A percentile compares a stretch with the other conserved stretches of the same genome.
Evolutionary conservation across 1,140 invertebrate genomes (phyloP).

Genomic region (Aricia agestis): DNA sequence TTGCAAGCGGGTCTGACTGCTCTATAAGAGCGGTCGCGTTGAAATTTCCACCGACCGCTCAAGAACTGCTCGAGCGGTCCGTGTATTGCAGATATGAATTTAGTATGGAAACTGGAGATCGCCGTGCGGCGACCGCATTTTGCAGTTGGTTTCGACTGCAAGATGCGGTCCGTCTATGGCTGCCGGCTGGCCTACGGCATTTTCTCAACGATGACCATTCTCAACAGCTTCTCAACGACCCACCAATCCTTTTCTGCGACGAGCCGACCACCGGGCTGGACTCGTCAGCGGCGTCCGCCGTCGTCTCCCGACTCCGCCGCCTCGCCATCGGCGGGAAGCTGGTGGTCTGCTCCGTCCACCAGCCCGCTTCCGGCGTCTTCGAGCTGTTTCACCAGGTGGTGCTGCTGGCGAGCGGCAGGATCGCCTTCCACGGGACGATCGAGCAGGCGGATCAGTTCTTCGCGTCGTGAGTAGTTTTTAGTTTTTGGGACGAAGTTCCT

Average conservation of each 20-base stretch:
- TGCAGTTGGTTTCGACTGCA: too few relatives aligned
- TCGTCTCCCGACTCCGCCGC: slow-evolving; percentile 82
- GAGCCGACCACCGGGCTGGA: slow-evolving; percentile 91
- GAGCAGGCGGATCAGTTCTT: slow-evolving; percentile 80
- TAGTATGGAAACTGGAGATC: too few relatives aligned
- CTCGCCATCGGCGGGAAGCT: slow-evolving; percentile 83
- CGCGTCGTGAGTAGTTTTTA: slow-evolving; percentile 74
- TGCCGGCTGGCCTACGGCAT: too few relatives aligned
- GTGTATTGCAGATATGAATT: too few relatives aligned
- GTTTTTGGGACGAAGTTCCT: not conserved
- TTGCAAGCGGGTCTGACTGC: too few relatives aligned
- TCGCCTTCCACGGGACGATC: slow-evolving; percentile 87
- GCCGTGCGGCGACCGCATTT: too few relatives aligned
- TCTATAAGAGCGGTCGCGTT: too few relatives aligned
- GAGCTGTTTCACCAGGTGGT: slow-evolving; percentile 88
- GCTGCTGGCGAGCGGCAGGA: slow-evolving; percentile 85
- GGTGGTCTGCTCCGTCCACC: slow-evolving; percentile 91
- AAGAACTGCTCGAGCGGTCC: too few relatives aligned
- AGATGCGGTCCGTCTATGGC: too few relatives aligned
- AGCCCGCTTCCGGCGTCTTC: slow-evolving; percentile 90
- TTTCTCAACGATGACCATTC: too few relatives aligned
- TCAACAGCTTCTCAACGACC: slow-evolving; percentile 83
- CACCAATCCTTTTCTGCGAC: slow-evolving; percentile 87
- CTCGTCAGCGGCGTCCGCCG: slow-evolving; percentile 85
- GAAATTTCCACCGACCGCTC: too few relatives aligned